Evolutionary conservation across 2,888 invertebrate species (phyloP).

Genomic region (Mythimna impura): DNA sequence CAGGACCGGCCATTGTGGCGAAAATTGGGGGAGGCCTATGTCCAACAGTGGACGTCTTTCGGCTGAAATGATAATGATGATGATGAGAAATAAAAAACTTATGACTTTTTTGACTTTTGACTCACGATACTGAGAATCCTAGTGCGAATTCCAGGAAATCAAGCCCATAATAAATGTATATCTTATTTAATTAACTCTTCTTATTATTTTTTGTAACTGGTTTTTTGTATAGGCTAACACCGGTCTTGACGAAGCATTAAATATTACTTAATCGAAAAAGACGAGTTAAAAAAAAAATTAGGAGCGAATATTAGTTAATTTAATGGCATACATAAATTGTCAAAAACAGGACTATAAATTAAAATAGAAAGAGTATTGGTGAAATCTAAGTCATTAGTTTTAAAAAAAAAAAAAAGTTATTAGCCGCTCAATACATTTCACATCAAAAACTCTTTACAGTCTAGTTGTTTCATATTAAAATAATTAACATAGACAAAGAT

Average conservation of each 20-base stretch:
- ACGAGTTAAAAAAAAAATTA: background rate
- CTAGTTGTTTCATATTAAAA: background rate
- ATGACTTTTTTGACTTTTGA: too few relatives aligned
- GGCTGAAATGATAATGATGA: too few relatives aligned
- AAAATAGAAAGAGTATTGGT: conserved; percentile 44
- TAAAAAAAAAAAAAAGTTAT: background rate
- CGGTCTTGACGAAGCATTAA: background rate
- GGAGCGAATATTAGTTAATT: conserved; percentile 1
- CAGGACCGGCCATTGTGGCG: too few relatives aligned
- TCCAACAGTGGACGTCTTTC: too few relatives aligned
- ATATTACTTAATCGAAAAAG: background rate
- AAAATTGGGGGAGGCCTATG: too few relatives aligned
- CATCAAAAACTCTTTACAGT: background rate
- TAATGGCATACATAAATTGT: conserved; percentile 26
- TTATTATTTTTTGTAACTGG: background rate
- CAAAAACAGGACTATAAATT: conserved; percentile 54
- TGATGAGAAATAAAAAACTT: too few relatives aligned
- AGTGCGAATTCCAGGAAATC: too few relatives aligned
- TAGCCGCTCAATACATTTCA: background rate
- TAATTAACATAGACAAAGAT: background rate
- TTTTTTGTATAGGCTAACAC: background rate
- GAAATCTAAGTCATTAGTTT: too few relatives aligned
- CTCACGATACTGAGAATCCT: too few relatives aligned
- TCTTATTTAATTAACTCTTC: too few relatives aligned
- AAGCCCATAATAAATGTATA: too few relatives aligned